Percentiles rank a stretch among this genome's conserved stretches.
These are phyloP conservation scores for Thaleichthys pacificus DNA, from an alignment of 2,797 vertebrate genomes.

Conservation along the genomic window DNA sequence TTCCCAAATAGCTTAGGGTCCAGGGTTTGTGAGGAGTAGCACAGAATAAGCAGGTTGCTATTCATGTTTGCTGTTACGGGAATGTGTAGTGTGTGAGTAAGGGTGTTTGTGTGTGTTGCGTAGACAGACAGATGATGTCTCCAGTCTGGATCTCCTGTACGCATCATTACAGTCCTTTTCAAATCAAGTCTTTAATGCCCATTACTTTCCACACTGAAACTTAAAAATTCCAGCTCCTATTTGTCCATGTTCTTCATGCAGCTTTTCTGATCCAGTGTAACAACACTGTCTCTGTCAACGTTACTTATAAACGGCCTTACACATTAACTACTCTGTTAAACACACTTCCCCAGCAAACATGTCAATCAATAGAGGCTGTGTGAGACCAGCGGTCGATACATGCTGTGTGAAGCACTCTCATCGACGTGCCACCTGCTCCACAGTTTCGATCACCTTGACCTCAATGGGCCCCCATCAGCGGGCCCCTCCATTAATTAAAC, in stretches of 20 bases:
- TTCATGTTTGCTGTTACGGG: not conserved
- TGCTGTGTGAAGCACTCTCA: slow-evolving; percentile 46
- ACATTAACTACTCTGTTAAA: slow-evolving; percentile 45
- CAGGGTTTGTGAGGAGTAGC: too few species aligned
- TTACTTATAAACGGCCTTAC: slow-evolving; percentile 33
- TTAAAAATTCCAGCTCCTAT: too few species aligned
- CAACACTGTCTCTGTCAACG: not conserved
- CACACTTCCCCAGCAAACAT: slow-evolving; percentile 50
- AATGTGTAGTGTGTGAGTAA: not conserved
- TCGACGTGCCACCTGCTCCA: slow-evolving; percentile 63
- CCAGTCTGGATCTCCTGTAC: not conserved
- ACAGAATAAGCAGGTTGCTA: too few species aligned
- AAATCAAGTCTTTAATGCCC: not conserved
- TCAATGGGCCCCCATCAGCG: slow-evolving; percentile 25
- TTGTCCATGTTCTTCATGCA: not conserved
- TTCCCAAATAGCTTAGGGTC: not conserved
- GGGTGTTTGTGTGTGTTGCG: not conserved
- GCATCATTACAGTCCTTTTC: not conserved
- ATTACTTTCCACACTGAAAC: not conserved
- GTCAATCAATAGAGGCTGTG: slow-evolving; percentile 57
- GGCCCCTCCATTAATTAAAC: slow-evolving; percentile 58
- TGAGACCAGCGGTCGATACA: slow-evolving; percentile 63
- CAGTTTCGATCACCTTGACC: slow-evolving; percentile 56
- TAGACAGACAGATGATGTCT: not conserved
- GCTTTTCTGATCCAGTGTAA: not conserved